Percentiles rank a stretch among this genome's conserved stretches.
phyloP scores from a whole-genome alignment of 2,113 vertebrate genomes.

The Oophaga pumilio region DNA sequence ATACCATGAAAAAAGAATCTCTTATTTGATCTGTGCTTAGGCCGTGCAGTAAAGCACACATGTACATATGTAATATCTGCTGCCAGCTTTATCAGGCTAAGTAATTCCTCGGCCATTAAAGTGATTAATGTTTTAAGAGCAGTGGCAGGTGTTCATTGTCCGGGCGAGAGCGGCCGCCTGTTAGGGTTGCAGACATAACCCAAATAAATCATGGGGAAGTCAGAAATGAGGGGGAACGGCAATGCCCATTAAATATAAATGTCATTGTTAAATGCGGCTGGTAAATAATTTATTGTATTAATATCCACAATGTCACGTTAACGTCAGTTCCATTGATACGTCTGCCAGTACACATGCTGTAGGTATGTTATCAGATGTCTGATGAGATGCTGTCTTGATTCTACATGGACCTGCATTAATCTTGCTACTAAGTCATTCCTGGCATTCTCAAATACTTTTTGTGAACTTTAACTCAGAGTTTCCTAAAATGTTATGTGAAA shows the following conservation, averaged over 20 bases:
- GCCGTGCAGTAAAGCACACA: too few species aligned
- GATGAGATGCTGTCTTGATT: background rate
- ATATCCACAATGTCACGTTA: background rate
- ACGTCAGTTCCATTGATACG: background rate
- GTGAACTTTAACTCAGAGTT: too few species aligned
- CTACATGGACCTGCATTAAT: background rate
- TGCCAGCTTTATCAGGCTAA: background rate
- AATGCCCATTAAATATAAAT: conserved; percentile 50
- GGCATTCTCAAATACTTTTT: too few species aligned
- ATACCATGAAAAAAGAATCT: too few species aligned
- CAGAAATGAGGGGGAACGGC: conserved; percentile 21
- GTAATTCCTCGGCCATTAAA: conserved; percentile 3
- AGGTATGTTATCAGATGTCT: background rate
- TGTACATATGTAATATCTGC: background rate
- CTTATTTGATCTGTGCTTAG: too few species aligned
- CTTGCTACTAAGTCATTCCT: background rate
- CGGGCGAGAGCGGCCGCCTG: background rate
- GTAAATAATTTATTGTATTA: conserved; percentile 37
- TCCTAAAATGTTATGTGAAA: too few species aligned
- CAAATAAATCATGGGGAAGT: conserved; percentile 42
- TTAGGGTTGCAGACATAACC: conserved; percentile 37
- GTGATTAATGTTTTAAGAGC: conserved; percentile 25
- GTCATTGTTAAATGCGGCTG: conserved; percentile 13
- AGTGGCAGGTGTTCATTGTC: conserved; percentile 35
- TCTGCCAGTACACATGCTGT: background rate